phyloP scores from a whole-genome alignment of 2,113 vertebrate species.

The Nymphicus hollandicus region DNA sequence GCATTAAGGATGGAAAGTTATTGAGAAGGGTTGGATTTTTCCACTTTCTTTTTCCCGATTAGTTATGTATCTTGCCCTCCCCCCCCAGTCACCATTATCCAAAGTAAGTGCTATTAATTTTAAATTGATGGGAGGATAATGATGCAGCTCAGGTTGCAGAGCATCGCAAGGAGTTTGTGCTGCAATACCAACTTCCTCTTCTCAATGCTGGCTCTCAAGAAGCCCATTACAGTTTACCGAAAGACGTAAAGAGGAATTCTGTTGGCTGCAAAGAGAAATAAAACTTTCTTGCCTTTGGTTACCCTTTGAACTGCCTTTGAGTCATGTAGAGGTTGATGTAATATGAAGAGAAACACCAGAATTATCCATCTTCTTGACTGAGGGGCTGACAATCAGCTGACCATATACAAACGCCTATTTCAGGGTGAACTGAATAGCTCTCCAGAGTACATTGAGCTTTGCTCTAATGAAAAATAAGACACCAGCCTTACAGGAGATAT shows the following conservation, averaged over 20 bases:
- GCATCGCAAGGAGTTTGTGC: not conserved
- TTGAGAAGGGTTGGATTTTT: rapidly evolving
- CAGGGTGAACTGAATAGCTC: not conserved
- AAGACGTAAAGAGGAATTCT: not conserved
- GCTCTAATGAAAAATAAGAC: not conserved
- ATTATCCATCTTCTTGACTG: not conserved
- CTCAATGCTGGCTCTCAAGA: not conserved
- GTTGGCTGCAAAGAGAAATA: not conserved
- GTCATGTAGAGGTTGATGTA: not conserved
- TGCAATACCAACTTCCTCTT: not conserved
- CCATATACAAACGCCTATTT: not conserved
- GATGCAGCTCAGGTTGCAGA: not conserved
- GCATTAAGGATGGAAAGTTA: not conserved
- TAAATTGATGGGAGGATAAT: not conserved
- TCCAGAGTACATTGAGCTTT: no score
- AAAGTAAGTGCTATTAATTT: not conserved
- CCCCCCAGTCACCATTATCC: not conserved
- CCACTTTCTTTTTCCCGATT: not conserved
- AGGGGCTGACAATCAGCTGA: not conserved
- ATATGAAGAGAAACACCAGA: not conserved
- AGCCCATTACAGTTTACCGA: not conserved
- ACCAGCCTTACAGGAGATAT: not conserved
- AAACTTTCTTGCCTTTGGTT: not conserved
- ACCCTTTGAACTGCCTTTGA: not conserved
- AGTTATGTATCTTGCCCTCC: not conserved